Evolutionary conservation across 2,888 invertebrate species (phyloP).

Genomic region (Drosophila buzzatii): DNA sequence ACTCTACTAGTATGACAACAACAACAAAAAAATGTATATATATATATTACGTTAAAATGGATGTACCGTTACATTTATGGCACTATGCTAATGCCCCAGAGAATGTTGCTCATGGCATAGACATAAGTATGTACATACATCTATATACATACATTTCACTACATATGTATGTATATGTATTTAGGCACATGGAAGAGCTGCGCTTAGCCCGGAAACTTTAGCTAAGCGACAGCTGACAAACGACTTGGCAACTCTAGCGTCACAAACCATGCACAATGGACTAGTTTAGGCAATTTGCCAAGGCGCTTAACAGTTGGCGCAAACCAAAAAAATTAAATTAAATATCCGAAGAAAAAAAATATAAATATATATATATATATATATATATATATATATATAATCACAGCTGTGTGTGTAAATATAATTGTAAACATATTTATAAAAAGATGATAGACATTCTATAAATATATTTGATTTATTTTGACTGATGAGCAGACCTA

Average conservation of each 20-base stretch:
- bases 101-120: slow-evolving; percentile 37
- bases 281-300: slow-evolving; percentile 18
- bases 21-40: slow-evolving; percentile 24
- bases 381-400: no score
- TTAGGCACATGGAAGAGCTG: slow-evolving; percentile 14
- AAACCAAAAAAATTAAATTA: background rate
- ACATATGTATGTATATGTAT: background rate
- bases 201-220: slow-evolving; percentile 3
- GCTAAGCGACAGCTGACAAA: slow-evolving; percentile 40
- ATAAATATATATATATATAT: background rate
- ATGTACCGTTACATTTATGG: slow-evolving; percentile 55
- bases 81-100: slow-evolving; percentile 54
- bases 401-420: no score
- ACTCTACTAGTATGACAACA: slow-evolving; percentile 1
- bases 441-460: background rate
- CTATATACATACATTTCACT: background rate
- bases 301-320: background rate
- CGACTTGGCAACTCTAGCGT: slow-evolving; percentile 34
- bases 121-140: background rate
- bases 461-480: background rate
- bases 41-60: slow-evolving; percentile 42
- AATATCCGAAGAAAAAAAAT: background rate
- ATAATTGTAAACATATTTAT: background rate
- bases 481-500: background rate
- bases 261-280: slow-evolving; percentile 5